Percentiles rank a stretch among this genome's conserved stretches.
These are phyloP conservation scores for Misgurnus anguillicaudatus DNA, from an alignment of 2,113 vertebrate species.

Conservation along the genomic window DNA sequence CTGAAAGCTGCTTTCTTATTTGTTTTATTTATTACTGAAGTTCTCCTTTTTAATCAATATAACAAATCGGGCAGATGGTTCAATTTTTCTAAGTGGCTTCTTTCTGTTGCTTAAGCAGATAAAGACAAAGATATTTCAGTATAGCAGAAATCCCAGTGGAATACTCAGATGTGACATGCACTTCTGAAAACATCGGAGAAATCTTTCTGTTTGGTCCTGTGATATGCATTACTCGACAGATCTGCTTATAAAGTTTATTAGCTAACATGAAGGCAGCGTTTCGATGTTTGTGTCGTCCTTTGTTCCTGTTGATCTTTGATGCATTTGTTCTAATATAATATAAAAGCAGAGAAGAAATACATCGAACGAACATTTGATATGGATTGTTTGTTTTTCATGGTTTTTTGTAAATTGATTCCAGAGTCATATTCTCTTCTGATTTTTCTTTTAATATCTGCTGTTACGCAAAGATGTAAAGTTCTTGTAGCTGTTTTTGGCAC, in stretches of 20 bases:
- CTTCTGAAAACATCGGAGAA: background rate
- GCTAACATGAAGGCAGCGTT: background rate
- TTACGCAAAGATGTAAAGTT: background rate
- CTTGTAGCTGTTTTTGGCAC: too few relatives aligned
- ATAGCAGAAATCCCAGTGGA: background rate
- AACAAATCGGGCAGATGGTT: constrained; percentile 2
- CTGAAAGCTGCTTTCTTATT: background rate
- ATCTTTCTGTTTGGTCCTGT: background rate
- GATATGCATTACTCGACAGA: background rate
- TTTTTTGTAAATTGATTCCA: background rate
- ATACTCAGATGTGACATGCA: background rate
- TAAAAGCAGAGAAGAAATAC: background rate
- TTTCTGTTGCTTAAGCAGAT: constrained; percentile 27
- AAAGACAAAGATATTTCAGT: background rate
- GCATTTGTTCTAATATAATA: background rate
- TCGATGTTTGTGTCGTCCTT: background rate
- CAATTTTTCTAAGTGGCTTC: background rate
- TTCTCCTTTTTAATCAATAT: background rate
- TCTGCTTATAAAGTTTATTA: constrained; percentile 10
- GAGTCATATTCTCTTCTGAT: background rate
- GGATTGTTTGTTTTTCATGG: background rate
- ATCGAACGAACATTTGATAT: background rate
- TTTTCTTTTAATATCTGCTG: background rate
- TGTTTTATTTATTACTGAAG: background rate
- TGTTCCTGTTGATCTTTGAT: background rate